phyloP scores from a whole-genome alignment of 2,797 vertebrate genomes.

The Phaenicophaeus curvirostris region DNA sequence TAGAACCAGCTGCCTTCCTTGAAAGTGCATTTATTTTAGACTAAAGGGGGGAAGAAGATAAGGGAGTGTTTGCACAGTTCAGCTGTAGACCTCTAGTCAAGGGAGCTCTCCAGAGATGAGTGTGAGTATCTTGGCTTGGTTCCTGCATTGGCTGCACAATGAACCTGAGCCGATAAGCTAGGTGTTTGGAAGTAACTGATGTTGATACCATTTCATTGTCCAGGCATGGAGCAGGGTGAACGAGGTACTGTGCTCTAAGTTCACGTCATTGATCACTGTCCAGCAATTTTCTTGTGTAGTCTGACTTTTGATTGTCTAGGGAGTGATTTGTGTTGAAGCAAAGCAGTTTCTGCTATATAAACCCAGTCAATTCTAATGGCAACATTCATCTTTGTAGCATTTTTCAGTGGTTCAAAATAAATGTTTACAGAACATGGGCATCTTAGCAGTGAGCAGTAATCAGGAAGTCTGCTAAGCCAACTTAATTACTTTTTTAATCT shows the following conservation, averaged over 20 bases:
- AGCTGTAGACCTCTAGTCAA: not conserved
- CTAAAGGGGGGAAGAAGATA: not conserved
- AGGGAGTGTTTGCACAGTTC: not conserved
- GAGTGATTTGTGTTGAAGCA: not conserved
- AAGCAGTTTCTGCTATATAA: not conserved
- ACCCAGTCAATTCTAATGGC: not conserved
- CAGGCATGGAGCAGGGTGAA: not conserved
- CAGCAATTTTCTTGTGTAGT: not conserved
- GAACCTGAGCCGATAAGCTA: not conserved
- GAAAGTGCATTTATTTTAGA: not conserved
- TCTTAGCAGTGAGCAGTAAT: not conserved
- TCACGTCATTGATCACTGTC: accelerated
- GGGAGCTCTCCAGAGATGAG: not conserved
- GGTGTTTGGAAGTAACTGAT: not conserved
- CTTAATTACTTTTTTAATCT: not conserved
- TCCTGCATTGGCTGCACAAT: not conserved
- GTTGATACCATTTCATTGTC: not conserved
- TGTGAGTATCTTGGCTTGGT: not conserved
- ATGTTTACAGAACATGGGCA: not conserved
- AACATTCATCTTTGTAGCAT: not conserved
- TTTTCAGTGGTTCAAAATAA: not conserved
- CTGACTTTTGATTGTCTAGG: not conserved
- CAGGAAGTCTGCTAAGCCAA: not conserved
- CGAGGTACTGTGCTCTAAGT: not conserved
- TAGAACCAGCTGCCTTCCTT: not conserved